A percentile compares a stretch with the other conserved stretches of the same genome.
Conservation (phyloP, 2,888 invertebrate genomes). For the Phyllotreta striolata region DNA sequence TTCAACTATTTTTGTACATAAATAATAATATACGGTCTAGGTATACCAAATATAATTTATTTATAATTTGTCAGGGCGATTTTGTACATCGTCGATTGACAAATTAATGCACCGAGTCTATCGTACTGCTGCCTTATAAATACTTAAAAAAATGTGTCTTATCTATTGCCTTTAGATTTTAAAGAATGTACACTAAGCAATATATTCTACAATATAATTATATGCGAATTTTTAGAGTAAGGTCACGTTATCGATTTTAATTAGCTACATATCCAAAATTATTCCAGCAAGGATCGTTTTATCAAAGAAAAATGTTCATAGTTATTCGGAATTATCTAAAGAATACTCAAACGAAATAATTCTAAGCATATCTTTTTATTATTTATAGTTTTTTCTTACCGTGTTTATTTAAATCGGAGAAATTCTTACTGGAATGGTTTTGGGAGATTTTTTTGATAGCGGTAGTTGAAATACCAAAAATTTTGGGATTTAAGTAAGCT, state of each 20-base stretch:
- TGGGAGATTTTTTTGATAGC: conserved; percentile 17
- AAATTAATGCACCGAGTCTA: conserved; percentile 36
- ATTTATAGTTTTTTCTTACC: too few relatives aligned
- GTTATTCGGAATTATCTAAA: conserved; percentile 4
- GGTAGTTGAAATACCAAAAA: conserved; percentile 25
- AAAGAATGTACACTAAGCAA: conserved; percentile 53
- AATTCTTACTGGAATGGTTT: conserved; percentile 36
- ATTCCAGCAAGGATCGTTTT: conserved; percentile 19
- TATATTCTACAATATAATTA: conserved; percentile 43
- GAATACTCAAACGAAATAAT: conserved; percentile 8
- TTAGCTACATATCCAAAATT: conserved; percentile 22
- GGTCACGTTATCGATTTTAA: conserved; percentile 19
- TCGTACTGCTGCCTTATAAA: conserved; percentile 44
- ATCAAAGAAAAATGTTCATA: not conserved
- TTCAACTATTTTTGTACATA: conserved; percentile 57
- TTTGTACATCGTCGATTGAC: conserved; percentile 27
- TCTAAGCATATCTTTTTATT: not conserved
- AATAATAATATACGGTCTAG: conserved; percentile 61
- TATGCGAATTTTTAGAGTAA: conserved; percentile 33
- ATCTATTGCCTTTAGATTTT: conserved; percentile 49
- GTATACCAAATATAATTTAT: conserved; percentile 60
- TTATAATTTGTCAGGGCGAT: conserved; percentile 37
- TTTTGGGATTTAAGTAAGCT: conserved; percentile 27
- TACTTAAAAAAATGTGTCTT: conserved; percentile 42
- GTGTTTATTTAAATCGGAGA: not conserved